phyloP scores from a whole-genome alignment of 2,113 vertebrate genomes.

The Aviceda subcristata region DNA sequence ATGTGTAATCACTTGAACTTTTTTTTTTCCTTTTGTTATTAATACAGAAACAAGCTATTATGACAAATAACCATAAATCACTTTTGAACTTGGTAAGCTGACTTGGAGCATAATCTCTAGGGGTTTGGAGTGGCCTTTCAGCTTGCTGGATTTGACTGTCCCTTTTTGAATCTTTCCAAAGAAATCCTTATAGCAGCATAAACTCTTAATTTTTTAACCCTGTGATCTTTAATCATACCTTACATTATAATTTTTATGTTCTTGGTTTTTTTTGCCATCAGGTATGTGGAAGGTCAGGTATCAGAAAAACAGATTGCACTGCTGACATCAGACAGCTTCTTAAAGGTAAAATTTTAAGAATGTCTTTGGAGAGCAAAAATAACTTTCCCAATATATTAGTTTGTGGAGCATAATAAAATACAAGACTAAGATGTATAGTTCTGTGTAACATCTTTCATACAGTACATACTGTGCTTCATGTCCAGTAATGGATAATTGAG shows the following conservation, averaged over 20 bases:
- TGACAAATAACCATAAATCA: neutral
- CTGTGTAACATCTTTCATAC: neutral
- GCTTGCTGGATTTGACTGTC: neutral
- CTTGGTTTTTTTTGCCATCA: slow-evolving; percentile 46
- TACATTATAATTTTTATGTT: neutral
- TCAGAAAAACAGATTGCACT: slow-evolving; percentile 80
- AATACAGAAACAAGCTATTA: neutral
- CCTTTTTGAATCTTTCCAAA: neutral
- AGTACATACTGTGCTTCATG: neutral
- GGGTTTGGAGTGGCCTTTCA: neutral
- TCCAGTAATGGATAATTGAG: neutral
- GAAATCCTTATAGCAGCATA: neutral
- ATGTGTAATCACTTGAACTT: neutral
- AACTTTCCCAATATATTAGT: neutral
- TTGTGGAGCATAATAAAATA: neutral
- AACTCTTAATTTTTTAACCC: neutral
- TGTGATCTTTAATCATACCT: neutral
- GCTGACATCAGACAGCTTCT: slow-evolving; percentile 76
- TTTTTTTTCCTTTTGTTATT: neutral
- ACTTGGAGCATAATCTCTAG: neutral
- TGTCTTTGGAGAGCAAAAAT: neutral
- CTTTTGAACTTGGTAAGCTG: neutral
- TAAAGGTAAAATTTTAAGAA: slow-evolving; percentile 81
- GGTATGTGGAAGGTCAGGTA: slow-evolving; percentile 85
- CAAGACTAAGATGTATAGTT: neutral